Evolutionary conservation across 2,888 invertebrate genomes (phyloP).

Genomic region (Aricia artaxerxes): DNA sequence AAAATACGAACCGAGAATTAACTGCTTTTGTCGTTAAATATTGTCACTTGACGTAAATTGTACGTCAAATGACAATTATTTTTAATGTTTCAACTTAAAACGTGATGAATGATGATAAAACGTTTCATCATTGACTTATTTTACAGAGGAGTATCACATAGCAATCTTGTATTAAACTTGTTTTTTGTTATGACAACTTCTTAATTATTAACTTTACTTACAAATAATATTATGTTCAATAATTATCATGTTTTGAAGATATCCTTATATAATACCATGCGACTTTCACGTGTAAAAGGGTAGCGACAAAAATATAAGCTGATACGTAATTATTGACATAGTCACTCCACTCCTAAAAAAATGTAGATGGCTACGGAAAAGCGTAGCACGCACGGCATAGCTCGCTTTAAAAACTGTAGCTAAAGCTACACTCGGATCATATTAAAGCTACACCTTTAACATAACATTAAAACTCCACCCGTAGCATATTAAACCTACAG

Average conservation of each 20-base stretch:
- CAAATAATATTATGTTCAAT: neutral
- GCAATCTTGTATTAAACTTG: neutral
- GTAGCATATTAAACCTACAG: no score
- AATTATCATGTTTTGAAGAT: neutral
- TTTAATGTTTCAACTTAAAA: neutral
- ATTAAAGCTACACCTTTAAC: no score
- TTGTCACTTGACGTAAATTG: neutral
- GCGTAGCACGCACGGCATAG: neutral
- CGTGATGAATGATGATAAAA: neutral
- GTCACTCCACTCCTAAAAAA: neutral
- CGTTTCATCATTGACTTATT: neutral
- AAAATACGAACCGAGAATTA: conserved; percentile 12
- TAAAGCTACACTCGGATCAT: neutral
- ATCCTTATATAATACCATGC: neutral
- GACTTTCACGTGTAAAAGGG: neutral
- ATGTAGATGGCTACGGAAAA: neutral
- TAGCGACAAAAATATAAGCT: neutral
- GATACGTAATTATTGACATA: neutral
- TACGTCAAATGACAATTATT: neutral
- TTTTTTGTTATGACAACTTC: neutral
- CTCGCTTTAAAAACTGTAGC: neutral
- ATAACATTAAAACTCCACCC: no score
- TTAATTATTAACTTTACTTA: neutral
- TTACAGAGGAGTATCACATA: neutral
- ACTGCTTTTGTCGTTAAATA: neutral